Evolutionary conservation across 2,797 vertebrate genomes (phyloP), one percentile per base, ranked within the genome.

Genomic region (Coracias cyanogaster): DNA sequence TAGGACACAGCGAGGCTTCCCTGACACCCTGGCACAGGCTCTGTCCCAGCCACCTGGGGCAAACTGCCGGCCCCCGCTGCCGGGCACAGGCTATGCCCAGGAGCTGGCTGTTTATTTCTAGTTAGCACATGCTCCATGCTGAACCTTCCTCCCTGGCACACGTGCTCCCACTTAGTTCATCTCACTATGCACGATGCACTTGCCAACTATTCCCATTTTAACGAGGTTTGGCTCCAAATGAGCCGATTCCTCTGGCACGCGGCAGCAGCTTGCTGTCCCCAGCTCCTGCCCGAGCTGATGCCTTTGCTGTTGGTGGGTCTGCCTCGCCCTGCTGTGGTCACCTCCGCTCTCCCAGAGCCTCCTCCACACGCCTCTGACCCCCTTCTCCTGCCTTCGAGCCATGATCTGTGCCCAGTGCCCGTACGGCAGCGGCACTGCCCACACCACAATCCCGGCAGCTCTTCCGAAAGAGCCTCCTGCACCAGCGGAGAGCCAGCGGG

Each of bases 311-410:
- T 9, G 8, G 14, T 3, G 16, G 46, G 20, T 54, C 48, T 46
- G 70, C 33, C 54, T 21, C 5, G 10, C 25, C 39, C 61, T 33
- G 72, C 65, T 9, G 28, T 3, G 9, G 37, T n/a, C 66, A 35
- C 4, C 73, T 16, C 71, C 3, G 6, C 52, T 4, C 7, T 15
- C 39, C 24, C 67, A 54, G 46, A 51, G 65, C 45, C 37, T 25
- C 31, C 41, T 54, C 52, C 2, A 1, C 0, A 2, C 13, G 41
- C 41, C 37, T 57, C 12, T 31, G 6, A 67, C 16, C 31, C 39
- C 39, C 39, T 43, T 37, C 76, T 54, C 39, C 33, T 65, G 65
- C 64, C 64, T 12, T 14, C 33, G 6, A 18, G 62, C 31, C 4
- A 1, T 3, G 43, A 16, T 55, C 49, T 16, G 31, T 3, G 10